These are phyloP conservation scores for Urocynchramus pylzowi DNA, from an alignment of 2,113 vertebrate genomes.

Conservation along the genomic window DNA sequence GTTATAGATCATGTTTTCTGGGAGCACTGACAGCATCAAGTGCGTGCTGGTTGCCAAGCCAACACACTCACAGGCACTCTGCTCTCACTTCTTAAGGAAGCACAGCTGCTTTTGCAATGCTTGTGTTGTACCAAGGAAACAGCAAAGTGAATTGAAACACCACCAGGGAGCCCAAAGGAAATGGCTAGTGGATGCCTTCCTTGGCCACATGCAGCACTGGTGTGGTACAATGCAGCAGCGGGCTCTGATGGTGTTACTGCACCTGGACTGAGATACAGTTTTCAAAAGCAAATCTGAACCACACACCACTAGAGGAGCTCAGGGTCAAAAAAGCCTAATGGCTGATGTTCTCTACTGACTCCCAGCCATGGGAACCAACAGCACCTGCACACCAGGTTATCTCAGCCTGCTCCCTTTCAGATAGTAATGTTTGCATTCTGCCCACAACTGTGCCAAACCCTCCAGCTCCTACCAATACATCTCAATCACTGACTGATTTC, in stretches of 20 bases:
- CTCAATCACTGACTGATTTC: background rate
- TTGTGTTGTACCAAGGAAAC: background rate
- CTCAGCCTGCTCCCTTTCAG: background rate
- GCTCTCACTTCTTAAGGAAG: background rate
- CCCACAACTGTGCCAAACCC: background rate
- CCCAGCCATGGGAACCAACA: background rate
- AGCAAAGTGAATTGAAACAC: background rate
- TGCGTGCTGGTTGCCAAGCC: constrained; percentile 3
- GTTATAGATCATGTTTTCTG: background rate
- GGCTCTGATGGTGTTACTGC: background rate
- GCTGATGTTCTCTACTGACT: background rate
- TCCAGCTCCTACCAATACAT: background rate
- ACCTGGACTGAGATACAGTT: accelerated
- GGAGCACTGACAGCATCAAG: background rate
- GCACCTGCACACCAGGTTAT: background rate
- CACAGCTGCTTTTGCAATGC: background rate
- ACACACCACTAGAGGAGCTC: background rate
- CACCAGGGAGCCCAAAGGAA: background rate
- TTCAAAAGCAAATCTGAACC: background rate
- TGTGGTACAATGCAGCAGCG: accelerated
- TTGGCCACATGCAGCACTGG: background rate
- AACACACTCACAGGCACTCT: background rate
- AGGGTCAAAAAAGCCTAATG: background rate
- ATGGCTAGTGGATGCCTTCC: background rate
- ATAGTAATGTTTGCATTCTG: background rate